phyloP scores from a whole-genome alignment of 2,888 invertebrate genomes.

The Thysanoteuthis rhombus region DNA sequence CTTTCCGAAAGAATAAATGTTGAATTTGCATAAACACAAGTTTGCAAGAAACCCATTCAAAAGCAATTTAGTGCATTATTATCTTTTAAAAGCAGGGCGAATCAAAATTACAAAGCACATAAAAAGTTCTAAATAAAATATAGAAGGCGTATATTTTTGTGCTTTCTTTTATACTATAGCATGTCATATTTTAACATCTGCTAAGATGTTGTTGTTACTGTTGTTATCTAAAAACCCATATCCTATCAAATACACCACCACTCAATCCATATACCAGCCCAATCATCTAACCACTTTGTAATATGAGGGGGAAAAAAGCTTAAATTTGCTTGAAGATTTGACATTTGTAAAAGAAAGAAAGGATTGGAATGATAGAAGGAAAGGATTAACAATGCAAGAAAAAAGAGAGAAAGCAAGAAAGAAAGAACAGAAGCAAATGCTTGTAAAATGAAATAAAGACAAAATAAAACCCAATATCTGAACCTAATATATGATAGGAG shows the following conservation, averaged over 20 bases:
- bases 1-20: no score
- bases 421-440: background rate
- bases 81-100: background rate
- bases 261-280: background rate
- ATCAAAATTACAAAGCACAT: background rate
- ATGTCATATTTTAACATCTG: conserved; percentile 12
- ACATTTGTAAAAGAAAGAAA: background rate
- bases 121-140: background rate
- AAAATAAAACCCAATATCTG: background rate
- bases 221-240: background rate
- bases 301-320: background rate
- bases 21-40: background rate
- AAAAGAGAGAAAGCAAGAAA: background rate
- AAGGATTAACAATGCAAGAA: background rate
- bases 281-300: background rate
- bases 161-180: background rate
- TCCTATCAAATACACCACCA: background rate
- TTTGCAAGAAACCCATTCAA: background rate
- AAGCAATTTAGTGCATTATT: background rate
- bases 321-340: no score
- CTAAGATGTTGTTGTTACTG: background rate
- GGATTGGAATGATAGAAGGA: background rate
- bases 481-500: background rate
- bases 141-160: background rate
- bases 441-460: background rate